A percentile compares a stretch with the other conserved stretches of the same genome.
phyloP scores from a whole-genome alignment of 1,140 invertebrate species.

The Mya arenaria region DNA sequence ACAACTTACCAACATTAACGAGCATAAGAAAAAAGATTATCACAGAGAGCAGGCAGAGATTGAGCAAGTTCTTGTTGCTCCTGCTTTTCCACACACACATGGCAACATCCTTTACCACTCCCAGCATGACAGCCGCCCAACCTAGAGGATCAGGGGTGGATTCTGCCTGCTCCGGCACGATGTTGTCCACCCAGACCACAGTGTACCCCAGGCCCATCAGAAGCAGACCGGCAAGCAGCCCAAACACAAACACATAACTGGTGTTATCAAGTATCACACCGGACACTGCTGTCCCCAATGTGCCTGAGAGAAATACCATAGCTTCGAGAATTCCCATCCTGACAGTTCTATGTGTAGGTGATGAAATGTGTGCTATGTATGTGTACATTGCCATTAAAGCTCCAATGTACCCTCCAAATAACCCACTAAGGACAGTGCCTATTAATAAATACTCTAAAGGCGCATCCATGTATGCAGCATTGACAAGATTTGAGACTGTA shows the following conservation, averaged over 20 bases:
- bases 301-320: constrained; percentile 82
- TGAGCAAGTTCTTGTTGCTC: constrained; percentile 67
- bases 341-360: constrained; percentile 89
- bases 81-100: constrained; percentile 75
- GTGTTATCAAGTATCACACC: constrained; percentile 79
- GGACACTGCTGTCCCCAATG: constrained; percentile 80
- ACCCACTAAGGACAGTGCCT: constrained; percentile 79
- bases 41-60: constrained; percentile 75
- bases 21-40: constrained; percentile 59
- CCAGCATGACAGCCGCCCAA: not conserved
- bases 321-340: constrained; percentile 91
- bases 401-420: constrained; percentile 92
- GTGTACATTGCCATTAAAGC: constrained; percentile 95
- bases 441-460: constrained; percentile 78
- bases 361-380: constrained; percentile 93
- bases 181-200: constrained; percentile 74
- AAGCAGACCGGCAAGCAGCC: constrained; percentile 73
- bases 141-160: not conserved
- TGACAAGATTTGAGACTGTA: constrained; percentile 88
- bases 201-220: constrained; percentile 78
- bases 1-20: constrained; percentile 59
- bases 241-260: constrained; percentile 76
- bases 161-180: constrained; percentile 33
- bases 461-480: constrained; percentile 83
- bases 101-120: constrained; percentile 64